These are phyloP conservation scores for Lumbricus terrestris DNA, from an alignment of 2,888 invertebrate genomes.

Conservation along the genomic window DNA sequence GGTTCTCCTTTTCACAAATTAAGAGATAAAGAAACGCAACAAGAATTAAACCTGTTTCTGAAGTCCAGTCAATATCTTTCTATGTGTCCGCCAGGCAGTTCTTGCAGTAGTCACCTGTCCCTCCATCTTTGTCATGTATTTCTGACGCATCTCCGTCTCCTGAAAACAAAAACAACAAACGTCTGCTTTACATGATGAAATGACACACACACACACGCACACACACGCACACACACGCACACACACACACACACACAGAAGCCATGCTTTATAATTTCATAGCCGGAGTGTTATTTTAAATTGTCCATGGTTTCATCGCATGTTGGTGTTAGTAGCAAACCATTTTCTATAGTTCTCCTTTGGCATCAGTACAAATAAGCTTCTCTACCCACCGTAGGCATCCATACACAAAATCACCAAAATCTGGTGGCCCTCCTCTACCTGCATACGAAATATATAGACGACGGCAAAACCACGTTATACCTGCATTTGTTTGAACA, in stretches of 20 bases:
- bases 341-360: too few relatives aligned
- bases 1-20: neutral
- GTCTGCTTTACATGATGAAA: neutral
- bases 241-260: too few relatives aligned
- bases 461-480: neutral
- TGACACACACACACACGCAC: neutral
- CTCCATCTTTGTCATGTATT: conserved; percentile 63
- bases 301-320: neutral
- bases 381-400: too few relatives aligned
- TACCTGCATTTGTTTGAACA: neutral
- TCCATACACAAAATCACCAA: too few relatives aligned
- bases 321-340: too few relatives aligned
- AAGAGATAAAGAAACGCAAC: neutral
- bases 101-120: conserved; percentile 42
- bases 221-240: too few relatives aligned
- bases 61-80: conserved; percentile 39
- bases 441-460: too few relatives aligned
- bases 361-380: too few relatives aligned
- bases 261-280: neutral
- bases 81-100: conserved; percentile 41
- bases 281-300: neutral
- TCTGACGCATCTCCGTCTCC: conserved; percentile 64
- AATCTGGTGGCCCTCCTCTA: too few relatives aligned
- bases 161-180: conserved; percentile 32
- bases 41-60: conserved; percentile 42